Evolutionary conservation across 2,888 invertebrate species (phyloP), one percentile per base, ranked within the genome.

Genomic region (Anaspis maculata): DNA sequence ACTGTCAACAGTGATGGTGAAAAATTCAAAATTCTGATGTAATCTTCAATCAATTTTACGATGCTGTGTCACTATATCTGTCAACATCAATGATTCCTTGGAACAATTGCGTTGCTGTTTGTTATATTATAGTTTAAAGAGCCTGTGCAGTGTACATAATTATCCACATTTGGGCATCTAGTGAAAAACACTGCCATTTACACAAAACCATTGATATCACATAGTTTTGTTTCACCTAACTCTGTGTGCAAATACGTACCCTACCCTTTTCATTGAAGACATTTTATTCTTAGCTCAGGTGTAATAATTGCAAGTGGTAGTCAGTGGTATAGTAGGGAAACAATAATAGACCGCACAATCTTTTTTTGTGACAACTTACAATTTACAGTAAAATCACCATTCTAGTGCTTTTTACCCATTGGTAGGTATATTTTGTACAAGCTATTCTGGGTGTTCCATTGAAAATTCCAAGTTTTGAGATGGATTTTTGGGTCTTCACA

Each of bases 1-100:
- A 25, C 2, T 30, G 15, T 19, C 9, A 19, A 19, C 9, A 25
- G 23, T 22, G 23, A 7, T 15, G 6, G 25, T 24, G 10, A 12
- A 25, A 24, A 30, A 23, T 3, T 6, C 14, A 30, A 14, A 30
- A 15, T 24, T 34, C 30, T 34, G 38, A 30, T 30, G 30, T 33
- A 38, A 30, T 25, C 10, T 31, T 27, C 9, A 34, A 22, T 27
- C 26, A 32, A 15, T 23, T 34, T 40, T 30, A 32, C 26, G 31
- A 43, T 42, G 44, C 46, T 45, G 39, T 25, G 46, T 51, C 49
- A 49, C 47, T 49, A 41, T 49, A 43, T 36, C 38, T 41, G 38
- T 39, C 32, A 25, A 14, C 7, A n/a, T 13, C 15, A 14, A 25
- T 24, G 11, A 9, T 30, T 40, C 32, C 21, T 38, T 37, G 22